These are phyloP conservation scores for Rhineura floridana DNA, from an alignment of 2,113 vertebrate genomes.

Conservation along the genomic window DNA sequence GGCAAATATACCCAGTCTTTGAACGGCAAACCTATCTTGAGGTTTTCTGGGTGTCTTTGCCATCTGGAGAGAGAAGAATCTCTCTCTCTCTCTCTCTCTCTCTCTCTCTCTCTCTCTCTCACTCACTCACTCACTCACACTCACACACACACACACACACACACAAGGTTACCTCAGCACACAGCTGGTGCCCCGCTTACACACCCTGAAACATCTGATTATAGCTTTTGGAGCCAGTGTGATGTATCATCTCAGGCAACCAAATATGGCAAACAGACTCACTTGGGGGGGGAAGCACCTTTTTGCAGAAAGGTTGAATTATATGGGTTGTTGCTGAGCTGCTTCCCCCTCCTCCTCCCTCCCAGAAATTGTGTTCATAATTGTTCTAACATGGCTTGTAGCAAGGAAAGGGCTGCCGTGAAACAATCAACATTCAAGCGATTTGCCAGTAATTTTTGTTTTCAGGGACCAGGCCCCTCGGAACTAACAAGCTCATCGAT, in stretches of 20 bases:
- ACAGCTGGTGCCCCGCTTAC: slow-evolving; percentile 72
- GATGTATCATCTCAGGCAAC: slow-evolving; percentile 76
- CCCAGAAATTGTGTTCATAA: slow-evolving; percentile 59
- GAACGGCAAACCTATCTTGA: neutral
- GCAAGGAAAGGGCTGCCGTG: slow-evolving; percentile 59
- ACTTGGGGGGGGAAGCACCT: slow-evolving; percentile 51
- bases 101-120: too few relatives aligned
- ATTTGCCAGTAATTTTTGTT: slow-evolving; percentile 63
- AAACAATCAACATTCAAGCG: slow-evolving; percentile 46
- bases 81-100: too few relatives aligned
- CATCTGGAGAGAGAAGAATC: slow-evolving; percentile 61
- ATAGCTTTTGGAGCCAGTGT: slow-evolving; percentile 72
- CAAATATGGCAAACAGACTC: slow-evolving; percentile 79
- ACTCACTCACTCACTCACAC: too few relatives aligned
- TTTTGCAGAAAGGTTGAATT: slow-evolving; percentile 48
- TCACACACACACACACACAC: too few relatives aligned
- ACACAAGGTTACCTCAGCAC: slow-evolving; percentile 72
- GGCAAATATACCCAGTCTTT: neutral
- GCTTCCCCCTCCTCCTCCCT: slow-evolving; percentile 20
- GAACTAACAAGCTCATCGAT: slow-evolving; percentile 39
- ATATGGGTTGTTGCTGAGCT: slow-evolving; percentile 29
- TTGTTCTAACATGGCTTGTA: slow-evolving; percentile 60
- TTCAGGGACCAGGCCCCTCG: slow-evolving; percentile 49
- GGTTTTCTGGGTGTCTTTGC: slow-evolving; percentile 1
- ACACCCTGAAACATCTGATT: slow-evolving; percentile 76